phyloP scores from a whole-genome alignment of 92 coral and sea anemone genomes.

The Umimayanthus chanpuru region DNA sequence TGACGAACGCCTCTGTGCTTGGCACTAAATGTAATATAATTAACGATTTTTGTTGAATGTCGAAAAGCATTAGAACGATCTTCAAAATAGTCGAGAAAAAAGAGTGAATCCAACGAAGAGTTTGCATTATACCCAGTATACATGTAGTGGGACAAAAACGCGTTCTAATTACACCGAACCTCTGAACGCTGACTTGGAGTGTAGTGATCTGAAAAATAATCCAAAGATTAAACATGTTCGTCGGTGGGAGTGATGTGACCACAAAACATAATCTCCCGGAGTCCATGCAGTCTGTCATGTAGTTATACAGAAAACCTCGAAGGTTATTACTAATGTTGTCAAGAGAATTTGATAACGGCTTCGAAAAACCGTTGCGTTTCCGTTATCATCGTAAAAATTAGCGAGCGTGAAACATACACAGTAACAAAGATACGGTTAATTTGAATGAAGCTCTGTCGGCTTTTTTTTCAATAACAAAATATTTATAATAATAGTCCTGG shows the following conservation, averaged over 20 bases:
- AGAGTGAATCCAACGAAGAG: no score
- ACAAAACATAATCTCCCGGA: neutral
- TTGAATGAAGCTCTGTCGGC: neutral
- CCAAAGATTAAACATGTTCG: neutral
- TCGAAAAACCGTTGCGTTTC: neutral
- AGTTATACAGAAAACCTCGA: neutral
- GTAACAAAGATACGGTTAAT: no score
- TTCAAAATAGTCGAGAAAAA: no score
- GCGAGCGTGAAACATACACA: neutral
- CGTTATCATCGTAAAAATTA: neutral
- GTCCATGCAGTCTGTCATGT: constrained; percentile 16
- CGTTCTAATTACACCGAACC: neutral
- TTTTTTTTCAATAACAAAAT: neutral
- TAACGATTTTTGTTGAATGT: no score
- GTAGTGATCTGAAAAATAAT: neutral
- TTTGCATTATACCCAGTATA: neutral
- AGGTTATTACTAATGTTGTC: neutral
- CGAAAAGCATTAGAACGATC: no score
- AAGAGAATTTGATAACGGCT: neutral
- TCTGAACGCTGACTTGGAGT: neutral
- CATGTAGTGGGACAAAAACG: no score
- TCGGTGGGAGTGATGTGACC: neutral
- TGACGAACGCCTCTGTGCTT: no score
- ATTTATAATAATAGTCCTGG: neutral
- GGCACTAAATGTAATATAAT: no score